Evolutionary conservation across 2,113 vertebrate species (phyloP), one percentile per base, ranked within the genome.

Genomic region (Indri indri): DNA sequence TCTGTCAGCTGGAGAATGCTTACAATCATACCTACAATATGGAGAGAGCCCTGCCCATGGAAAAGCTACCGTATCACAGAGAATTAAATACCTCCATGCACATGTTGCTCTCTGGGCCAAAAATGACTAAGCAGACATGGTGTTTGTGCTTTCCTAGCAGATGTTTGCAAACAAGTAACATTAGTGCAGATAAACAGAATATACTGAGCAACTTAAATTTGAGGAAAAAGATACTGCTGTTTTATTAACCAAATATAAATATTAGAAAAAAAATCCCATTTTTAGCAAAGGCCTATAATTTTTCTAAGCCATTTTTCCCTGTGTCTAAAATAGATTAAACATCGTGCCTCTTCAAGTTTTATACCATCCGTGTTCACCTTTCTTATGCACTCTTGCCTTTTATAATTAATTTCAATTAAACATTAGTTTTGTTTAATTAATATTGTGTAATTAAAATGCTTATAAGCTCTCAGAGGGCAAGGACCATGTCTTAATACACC

Each of bases 321-420:
- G 8, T 90, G 27, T 92, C 66, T 76, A 42, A 94, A 95, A 30
- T 83, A 85, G 52, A 85, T 92, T 84, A 92, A 91, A 90, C 61
- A 91, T 57, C 65, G n/a, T 94, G 34, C 25, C 45, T 95, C 71
- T 90, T 95, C 18, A 18, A 94, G 65, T 90, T 95, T 97, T 90
- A 87, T 96, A 54, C 74, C 9, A 84, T 90, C 40, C 70, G 10
- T 92, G 42, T 81, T 94, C 71, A 92, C 45, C 77, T 96, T 90
- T 94, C 63, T 76, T 92, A 88, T 73, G 81, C 18, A 63, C n/a
- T 81, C 86, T 92, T 94, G 50, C n/a, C 97, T 91, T 63, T 96
- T 85, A 70, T 83, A 97, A 97, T 96, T 96, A 91, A 90, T 97
- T 97, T 95, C 83, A 97, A 83, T 97, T 97, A 96, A 91, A 95